Base-by-base conservation (phyloP, 1,140 invertebrate genomes). In the Piezodorus guildinii region DNA sequence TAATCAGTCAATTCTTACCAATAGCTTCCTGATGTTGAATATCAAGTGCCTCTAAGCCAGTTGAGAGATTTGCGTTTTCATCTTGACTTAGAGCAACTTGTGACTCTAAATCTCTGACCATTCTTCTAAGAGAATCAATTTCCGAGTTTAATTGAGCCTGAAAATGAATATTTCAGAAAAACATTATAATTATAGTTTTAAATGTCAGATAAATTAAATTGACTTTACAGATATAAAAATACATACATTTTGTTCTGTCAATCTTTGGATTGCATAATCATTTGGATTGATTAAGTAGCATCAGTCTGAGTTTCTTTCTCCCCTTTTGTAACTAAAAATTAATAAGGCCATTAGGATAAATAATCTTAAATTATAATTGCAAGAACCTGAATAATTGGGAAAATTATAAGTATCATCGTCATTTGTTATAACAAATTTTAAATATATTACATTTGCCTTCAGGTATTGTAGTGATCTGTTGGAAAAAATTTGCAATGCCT, bases 11-110 rank as follows among this genome's bases (percentile, higher is more conserved):
- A 62, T 19, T 44, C 21, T 65, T 62, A 71, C 70, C 66, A 12
- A 71, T 64, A 6, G 62, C 67, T 58, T 66, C 52, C 59, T 69
- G 69, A 60, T 71, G 68, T 39, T 70, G 67, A 14, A 70, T 66
- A 65, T 71, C 70, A 34, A 71, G 58, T 60, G 69, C 67, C 60
- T 71, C 67, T 30, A 71, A 45, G 23, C 68, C 69, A 60, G 69
- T 69, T 6, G 69, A 70, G 1, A 69, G 66, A 63, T 70, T 70
- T 16, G 69, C 66, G 62, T 70, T 70, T 60, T 66, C 69, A 64
- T 70, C 69, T 61, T 69, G 69, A 54, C 64, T 65, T 23, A 66
- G 62, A 21, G 65, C 68, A 21, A 69, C 67, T 27, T 66, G 67
- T 2, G 67, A 66, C 27, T 69, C 66, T 21, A 69, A 45, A 17